phyloP scores from a whole-genome alignment of 2,113 vertebrate species.

The Macquaria australasica region DNA sequence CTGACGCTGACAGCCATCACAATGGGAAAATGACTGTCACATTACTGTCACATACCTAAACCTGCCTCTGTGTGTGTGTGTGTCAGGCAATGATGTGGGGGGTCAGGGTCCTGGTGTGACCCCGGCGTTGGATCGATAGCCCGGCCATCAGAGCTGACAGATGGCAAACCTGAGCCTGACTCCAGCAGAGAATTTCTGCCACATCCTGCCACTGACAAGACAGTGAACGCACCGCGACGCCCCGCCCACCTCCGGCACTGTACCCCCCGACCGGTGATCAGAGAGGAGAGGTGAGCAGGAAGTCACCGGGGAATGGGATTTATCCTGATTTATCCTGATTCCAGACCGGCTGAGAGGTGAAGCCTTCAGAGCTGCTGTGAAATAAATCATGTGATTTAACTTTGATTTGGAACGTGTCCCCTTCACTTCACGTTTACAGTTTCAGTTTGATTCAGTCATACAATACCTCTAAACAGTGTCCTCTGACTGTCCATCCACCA shows the following conservation, averaged over 20 bases:
- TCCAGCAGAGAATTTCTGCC: constrained; percentile 68
- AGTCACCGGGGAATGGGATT: neutral
- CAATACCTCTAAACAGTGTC: no score
- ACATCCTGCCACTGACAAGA: constrained; percentile 47
- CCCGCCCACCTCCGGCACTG: neutral
- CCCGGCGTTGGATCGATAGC: constrained; percentile 66
- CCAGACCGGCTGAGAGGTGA: neutral
- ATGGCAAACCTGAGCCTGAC: constrained; percentile 71
- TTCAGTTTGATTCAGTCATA: no score
- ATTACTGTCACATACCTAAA: constrained; percentile 63
- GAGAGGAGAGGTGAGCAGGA: neutral
- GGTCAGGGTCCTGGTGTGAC: constrained; percentile 67
- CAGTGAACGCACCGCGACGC: constrained; percentile 24
- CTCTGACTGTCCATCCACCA: no score
- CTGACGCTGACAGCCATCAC: constrained; percentile 68
- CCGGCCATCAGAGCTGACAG: constrained; percentile 67
- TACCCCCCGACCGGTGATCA: constrained; percentile 3
- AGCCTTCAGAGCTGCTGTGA: neutral
- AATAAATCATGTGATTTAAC: no score
- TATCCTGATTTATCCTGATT: neutral
- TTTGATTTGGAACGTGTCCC: no score
- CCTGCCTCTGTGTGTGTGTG: constrained; percentile 28
- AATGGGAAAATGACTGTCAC: constrained; percentile 69
- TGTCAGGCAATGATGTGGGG: constrained; percentile 51
- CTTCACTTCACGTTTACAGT: no score